Evolutionary conservation across 2,113 vertebrate species (phyloP), one percentile per base, ranked within the genome.

Genomic region (Protobothrops mucrosquamatus): DNA sequence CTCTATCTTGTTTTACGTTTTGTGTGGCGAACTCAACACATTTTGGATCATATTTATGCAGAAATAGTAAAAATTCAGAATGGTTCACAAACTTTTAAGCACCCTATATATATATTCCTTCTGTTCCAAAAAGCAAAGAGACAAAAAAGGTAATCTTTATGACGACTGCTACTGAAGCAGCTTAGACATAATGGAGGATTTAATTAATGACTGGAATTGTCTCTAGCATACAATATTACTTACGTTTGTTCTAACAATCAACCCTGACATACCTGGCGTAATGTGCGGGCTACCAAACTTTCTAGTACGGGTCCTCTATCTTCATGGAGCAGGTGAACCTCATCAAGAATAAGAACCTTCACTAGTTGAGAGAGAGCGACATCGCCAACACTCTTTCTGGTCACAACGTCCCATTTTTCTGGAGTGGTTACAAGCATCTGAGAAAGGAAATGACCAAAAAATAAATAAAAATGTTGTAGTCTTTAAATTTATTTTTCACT

Each of bases 371-470:
- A 99, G 52, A 99, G 98, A 39, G 98, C 99, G 89, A 99, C 98
- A 51, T 99, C 99, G 6, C 99, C 99, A 69, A 99, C 99, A 91
- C 99, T 99, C 97, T 99, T 99, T 95, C 99, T 98, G 90, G 99
- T 99, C 69, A 99, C 99, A 23, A 99, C 99, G 54, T 99, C 99
- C 99, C 99, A 99, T 95, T 99, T 99, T 97, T 99, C 99, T 29
- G 99, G 99, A 59, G 99, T 99, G 26, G 99, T 99, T 95, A 99
- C 99, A 96, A 99, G 96, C 99, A 99, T 99, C 99, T 99, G 90
- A 85, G 7, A 95, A 34, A 10, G 89, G 92, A 92, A 14, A 20
- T 94, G 51, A 86, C 0, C 87, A 91, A 91, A 6, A 57, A 85
- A 51, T 3, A 7, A 43, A 11, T 3, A 56, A 14, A 15, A 34